These are phyloP conservation scores for Hydra vulgaris DNA, from an alignment of 30 jellyfish, hydroid and myxozoan genomes.

Conservation along the genomic window DNA sequence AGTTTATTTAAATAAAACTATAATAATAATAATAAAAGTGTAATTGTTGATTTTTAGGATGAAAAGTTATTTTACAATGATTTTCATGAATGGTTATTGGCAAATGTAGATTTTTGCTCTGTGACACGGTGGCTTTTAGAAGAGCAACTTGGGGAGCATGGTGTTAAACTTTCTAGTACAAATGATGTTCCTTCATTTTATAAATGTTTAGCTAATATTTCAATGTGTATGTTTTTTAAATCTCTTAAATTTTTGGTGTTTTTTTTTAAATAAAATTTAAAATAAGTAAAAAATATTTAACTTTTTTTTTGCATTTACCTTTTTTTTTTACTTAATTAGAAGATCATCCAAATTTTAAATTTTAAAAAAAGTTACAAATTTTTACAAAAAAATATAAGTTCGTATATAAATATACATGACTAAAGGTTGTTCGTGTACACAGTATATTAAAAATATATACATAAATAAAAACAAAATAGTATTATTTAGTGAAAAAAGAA, in stretches of 20 bases:
- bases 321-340: too few species aligned
- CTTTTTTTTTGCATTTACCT: too few species aligned
- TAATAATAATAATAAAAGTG: neutral
- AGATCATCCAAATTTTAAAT: too few species aligned
- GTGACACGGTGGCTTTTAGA: conserved; percentile 69
- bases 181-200: conserved; percentile 82
- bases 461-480: too few species aligned
- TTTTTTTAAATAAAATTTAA: neutral
- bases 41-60: neutral
- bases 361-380: too few species aligned
- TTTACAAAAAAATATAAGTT: too few species aligned
- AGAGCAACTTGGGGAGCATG: conserved; percentile 48
- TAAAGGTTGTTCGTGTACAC: too few species aligned
- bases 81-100: conserved; percentile 55
- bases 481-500: too few species aligned
- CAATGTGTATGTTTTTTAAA: conserved; percentile 41
- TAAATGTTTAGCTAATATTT: conserved; percentile 55
- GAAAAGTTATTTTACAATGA: conserved; percentile 9
- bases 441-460: too few species aligned
- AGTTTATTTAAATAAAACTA: neutral
- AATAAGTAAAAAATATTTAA: neutral
- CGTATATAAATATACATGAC: too few species aligned
- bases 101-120: conserved; percentile 52
- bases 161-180: conserved; percentile 52
- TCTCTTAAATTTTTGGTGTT: neutral